Conservation (phyloP, 2,113 vertebrate species). For the Synodontis membranacea region DNA sequence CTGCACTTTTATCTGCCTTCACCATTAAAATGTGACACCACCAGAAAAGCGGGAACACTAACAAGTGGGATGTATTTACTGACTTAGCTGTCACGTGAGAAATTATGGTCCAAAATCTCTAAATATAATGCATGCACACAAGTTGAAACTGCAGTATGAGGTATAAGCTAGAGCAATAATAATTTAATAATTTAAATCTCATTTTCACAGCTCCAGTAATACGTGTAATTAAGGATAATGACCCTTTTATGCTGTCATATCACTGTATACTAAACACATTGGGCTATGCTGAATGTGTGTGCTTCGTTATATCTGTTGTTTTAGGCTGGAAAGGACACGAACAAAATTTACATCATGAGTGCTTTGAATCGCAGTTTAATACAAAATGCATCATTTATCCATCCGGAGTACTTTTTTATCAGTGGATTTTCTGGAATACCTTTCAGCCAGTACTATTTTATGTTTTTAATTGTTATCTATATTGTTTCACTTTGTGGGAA, state of each 20-base stretch:
- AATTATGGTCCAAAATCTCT: background rate
- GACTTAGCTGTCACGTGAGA: background rate
- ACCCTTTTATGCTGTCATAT: background rate
- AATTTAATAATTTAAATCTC: background rate
- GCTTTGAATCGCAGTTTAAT: constrained; percentile 2
- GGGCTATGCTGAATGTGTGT: too few relatives aligned
- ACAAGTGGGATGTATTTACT: background rate
- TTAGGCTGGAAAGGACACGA: background rate
- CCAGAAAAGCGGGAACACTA: background rate
- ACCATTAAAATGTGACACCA: too few relatives aligned
- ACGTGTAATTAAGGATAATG: too few relatives aligned
- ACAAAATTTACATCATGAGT: constrained; percentile 10
- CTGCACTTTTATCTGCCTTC: too few relatives aligned
- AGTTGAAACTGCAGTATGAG: background rate
- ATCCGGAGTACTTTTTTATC: constrained; percentile 47
- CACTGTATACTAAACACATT: background rate
- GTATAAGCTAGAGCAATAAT: background rate
- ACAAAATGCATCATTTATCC: constrained; percentile 31
- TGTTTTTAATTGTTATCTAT: constrained; percentile 51
- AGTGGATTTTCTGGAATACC: constrained; percentile 45
- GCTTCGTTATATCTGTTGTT: background rate
- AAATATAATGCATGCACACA: background rate
- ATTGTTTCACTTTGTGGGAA: constrained; percentile 55
- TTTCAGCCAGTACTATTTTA: constrained; percentile 22
- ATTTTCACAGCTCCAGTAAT: too few relatives aligned